These are phyloP conservation scores for Accipiter virgatus DNA, from an alignment of 2,113 vertebrate species.

Conservation along the genomic window DNA sequence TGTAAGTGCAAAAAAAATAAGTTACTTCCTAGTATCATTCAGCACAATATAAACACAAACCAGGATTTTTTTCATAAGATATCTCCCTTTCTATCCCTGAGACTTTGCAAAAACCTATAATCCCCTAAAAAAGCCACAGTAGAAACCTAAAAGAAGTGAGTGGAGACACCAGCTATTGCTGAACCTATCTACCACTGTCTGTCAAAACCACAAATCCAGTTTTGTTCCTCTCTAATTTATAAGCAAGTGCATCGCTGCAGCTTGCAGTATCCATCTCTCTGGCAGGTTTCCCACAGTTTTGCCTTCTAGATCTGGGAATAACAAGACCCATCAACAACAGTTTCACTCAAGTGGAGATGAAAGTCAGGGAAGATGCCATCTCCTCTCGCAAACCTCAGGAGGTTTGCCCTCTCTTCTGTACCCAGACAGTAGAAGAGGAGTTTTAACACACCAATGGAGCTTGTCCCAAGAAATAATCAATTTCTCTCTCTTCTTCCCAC, in stretches of 20 bases:
- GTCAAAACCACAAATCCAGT: not conserved
- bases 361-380: not conserved
- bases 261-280: not conserved
- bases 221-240: not conserved
- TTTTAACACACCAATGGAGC: not conserved
- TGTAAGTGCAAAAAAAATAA: not conserved
- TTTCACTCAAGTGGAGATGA: not conserved
- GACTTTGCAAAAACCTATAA: not conserved
- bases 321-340: not conserved
- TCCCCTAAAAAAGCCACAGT: not conserved
- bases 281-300: not conserved
- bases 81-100: not conserved
- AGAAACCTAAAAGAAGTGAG: not conserved
- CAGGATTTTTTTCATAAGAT: not conserved
- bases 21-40: not conserved
- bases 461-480: not conserved
- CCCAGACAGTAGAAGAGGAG: not conserved
- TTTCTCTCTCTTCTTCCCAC: not conserved
- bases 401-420: not conserved
- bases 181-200: not conserved
- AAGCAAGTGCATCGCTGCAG: not conserved
- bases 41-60: not conserved
- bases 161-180: not conserved
- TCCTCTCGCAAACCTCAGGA: not conserved
- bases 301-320: not conserved